Base-by-base conservation (phyloP, 2,888 invertebrate species). In the Drosophila fulvimacula region DNA sequence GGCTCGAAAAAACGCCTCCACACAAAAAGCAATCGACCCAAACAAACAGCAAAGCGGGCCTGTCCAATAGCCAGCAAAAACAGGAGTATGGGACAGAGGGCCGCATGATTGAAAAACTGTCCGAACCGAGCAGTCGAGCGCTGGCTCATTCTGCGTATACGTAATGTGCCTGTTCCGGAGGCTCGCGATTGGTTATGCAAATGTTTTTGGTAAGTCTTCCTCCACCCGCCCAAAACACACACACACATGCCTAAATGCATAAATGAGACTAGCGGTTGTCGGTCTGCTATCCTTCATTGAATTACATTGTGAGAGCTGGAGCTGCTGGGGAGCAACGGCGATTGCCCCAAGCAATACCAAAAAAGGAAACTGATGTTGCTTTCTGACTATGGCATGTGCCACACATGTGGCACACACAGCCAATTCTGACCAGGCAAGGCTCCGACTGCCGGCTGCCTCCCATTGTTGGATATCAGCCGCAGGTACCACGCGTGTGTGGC, bases 131-230 rank as follows among this genome's bases (percentile, higher is more conserved):
- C 38, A 21, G 30, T 44, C 21, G 56, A 42, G 32, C 41, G 3
- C n/a, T 6, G 52, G 55, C 48, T 24, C 57, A 41, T 15, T 13
- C 49, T 72, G 69, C 76, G 76, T 76, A 76, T 76, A 76, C 76
- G 76, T 76, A 73, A 76, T 76, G 53, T 73, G 63, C 6, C 71
- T 17, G 38, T 36, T 44, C 39, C 42, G 21, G 36, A 24, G 39
- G 17, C 61, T 44, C 51, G 73, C 76, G 62, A 76, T 76, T 76
- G 61, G 68, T 72, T 76, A 76, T 76, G 76, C 76, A 76, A 76
- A 76, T 76, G 65, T 63, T 73, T 66, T 60, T 62, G 62, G 48
- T 52, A 15, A 62, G 51, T 32, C 52, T 27, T 24, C 13, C 6
- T 5, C 27, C n/a, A 7, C 17, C 36, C 15, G 3, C 34, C 34